Conservation (phyloP, 1,140 invertebrate genomes). For the Lerema accius region DNA sequence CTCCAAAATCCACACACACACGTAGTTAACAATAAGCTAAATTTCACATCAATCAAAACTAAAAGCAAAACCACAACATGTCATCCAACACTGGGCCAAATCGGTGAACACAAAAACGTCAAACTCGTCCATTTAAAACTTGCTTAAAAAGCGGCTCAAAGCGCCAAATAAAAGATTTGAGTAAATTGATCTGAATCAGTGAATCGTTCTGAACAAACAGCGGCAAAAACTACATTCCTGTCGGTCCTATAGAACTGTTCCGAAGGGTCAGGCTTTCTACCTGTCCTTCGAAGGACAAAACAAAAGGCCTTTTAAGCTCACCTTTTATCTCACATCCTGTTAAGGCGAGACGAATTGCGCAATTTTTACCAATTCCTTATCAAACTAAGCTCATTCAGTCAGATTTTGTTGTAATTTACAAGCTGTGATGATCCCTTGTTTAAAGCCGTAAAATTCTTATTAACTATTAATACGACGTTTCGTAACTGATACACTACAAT, state of each 20-base stretch:
- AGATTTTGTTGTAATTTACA: background rate
- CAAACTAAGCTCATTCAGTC: constrained; percentile 4
- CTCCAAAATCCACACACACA: too few relatives aligned
- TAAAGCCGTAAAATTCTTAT: background rate
- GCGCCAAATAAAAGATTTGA: constrained; percentile 8
- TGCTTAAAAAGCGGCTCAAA: constrained; percentile 2
- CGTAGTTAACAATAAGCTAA: too few relatives aligned
- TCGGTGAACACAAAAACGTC: background rate
- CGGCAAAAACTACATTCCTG: constrained; percentile 33
- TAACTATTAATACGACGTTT: too few relatives aligned
- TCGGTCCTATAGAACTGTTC: constrained; percentile 26
- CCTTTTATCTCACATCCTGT: constrained; percentile 34
- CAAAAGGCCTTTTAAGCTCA: constrained; percentile 33
- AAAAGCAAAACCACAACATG: background rate
- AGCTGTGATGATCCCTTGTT: background rate
- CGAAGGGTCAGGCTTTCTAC: constrained; percentile 33
- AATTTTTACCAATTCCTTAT: constrained; percentile 35
- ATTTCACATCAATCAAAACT: background rate
- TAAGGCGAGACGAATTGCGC: constrained; percentile 31
- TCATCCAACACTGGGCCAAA: background rate
- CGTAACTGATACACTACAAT: too few relatives aligned
- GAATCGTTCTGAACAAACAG: constrained; percentile 9
- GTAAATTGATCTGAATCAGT: constrained; percentile 15
- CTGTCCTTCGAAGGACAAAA: constrained; percentile 37
- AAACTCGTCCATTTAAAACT: background rate